These are phyloP conservation scores for Empidonax traillii DNA, from an alignment of 2,113 vertebrate species.

Conservation along the genomic window DNA sequence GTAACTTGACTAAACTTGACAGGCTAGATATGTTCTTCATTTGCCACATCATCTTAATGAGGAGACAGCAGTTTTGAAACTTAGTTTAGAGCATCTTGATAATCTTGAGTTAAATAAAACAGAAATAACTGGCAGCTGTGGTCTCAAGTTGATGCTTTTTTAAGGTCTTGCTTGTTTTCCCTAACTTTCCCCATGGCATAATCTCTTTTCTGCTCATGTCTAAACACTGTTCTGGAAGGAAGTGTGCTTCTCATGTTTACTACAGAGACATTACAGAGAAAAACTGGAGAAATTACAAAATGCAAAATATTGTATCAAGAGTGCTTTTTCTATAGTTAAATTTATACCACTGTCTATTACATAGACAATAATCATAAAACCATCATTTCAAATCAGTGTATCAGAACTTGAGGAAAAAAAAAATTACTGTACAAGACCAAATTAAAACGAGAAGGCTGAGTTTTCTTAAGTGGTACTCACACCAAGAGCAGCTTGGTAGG, in stretches of 20 bases:
- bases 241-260: not conserved
- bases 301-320: not conserved
- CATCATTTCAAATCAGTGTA: not conserved
- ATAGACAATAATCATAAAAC: not conserved
- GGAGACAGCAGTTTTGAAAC: not conserved
- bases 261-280: not conserved
- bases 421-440: not conserved
- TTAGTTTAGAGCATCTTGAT: not conserved
- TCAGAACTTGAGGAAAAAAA: not conserved
- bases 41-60: not conserved
- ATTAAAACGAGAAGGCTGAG: not conserved
- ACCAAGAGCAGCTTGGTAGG: constrained; percentile 83
- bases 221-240: not conserved
- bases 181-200: not conserved
- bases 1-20: not conserved
- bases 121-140: not conserved
- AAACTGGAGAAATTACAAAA: not conserved
- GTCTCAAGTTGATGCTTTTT: not conserved
- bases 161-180: not conserved
- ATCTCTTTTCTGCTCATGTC: not conserved
- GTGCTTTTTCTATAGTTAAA: not conserved
- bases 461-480: constrained; percentile 67
- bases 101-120: not conserved
- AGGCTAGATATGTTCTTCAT: not conserved
- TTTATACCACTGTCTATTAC: not conserved